Conservation (phyloP, 2,113 vertebrate genomes). For the Myotis brandtii region DNA sequence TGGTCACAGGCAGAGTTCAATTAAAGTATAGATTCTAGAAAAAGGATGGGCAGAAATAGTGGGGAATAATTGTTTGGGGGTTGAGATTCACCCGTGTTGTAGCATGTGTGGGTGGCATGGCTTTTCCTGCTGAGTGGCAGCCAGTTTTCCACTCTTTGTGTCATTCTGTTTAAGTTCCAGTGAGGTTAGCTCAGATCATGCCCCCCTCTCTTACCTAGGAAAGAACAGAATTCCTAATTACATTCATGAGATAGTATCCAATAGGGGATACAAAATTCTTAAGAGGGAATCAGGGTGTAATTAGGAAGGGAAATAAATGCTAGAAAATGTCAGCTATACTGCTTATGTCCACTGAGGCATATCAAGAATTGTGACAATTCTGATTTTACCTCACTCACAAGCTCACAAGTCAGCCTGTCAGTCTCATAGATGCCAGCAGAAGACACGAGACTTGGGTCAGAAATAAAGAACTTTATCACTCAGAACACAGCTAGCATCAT, state of each 20-base stretch:
- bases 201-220: neutral
- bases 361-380: neutral
- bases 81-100: neutral
- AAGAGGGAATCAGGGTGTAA: neutral
- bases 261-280: neutral
- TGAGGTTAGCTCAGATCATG: neutral
- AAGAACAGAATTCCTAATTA: neutral
- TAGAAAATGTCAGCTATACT: neutral
- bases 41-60: constrained; percentile 20
- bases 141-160: constrained; percentile 12
- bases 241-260: neutral
- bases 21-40: neutral
- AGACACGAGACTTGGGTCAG: neutral
- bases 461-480: neutral
- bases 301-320: neutral
- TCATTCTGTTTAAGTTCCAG: neutral
- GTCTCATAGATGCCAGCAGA: neutral
- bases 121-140: neutral
- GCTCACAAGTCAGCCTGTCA: neutral
- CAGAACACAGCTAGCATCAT: neutral
- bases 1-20: neutral
- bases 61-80: constrained; percentile 8
- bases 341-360: neutral
- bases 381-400: neutral
- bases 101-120: neutral